Evolutionary conservation across 2,797 vertebrate species (phyloP), one percentile per base, ranked within the genome.

Genomic region (Gobionotothen gibberifrons): DNA sequence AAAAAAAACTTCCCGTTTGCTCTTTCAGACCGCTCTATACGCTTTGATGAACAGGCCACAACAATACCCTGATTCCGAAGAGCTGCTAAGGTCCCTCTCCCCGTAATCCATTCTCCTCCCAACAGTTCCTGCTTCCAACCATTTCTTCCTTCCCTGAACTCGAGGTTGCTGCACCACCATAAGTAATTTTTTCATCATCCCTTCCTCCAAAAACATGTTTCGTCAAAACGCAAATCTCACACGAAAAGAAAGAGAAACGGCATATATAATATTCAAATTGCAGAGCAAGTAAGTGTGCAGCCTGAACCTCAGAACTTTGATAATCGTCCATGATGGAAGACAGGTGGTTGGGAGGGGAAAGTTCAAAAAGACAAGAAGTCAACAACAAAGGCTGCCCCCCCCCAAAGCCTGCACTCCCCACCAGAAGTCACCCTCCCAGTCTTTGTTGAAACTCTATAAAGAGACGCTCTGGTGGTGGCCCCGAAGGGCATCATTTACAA

Each of bases 51-150:
- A 81, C 84, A 75, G 56, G 65, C 79, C 40, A 10, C 83, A 92
- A 93, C 89, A 93, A 94, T 84, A 81, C 85, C 21, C 57, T 11
- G 36, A 90, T 91, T 94, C 90, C 92, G 87, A 65, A 60, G 53
- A 83, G 66, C 80, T 66, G 26, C 78, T 74, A 66, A 13, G 19
- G 69, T 70, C 57, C 63, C 57, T 82, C 78, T 82, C 78, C 77
- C 70, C 75, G 80, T 90, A 91, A 94, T 92, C 87, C 85, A 36
- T 64, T 75, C 66, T 85, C 79, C 74, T 79, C 47, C 77, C 63
- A 65, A 46, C 56, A 39, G 44, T 63, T 77, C 71, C 74, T 82
- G 71, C 15, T 75, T 78, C 83, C 47, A 9, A 9, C 32, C 8
- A 9, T 36, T 0, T 36, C 32, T 36, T 82, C 72, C 15, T 75